Evolutionary conservation across 64 coral and sea anemone species (phyloP).

Genomic region (Hydrozoanthus tunicans): DNA sequence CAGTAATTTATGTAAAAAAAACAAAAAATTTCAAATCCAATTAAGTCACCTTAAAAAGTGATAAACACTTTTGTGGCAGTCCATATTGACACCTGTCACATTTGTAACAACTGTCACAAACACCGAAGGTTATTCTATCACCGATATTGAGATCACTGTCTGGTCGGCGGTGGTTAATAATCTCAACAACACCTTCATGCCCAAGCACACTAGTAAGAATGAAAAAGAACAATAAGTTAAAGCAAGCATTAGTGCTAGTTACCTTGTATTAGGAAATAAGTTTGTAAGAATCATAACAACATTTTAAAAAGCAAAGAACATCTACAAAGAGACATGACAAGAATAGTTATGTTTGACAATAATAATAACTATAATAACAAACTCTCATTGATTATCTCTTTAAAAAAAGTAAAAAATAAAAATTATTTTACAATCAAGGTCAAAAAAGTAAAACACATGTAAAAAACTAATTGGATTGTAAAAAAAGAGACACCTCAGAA

Average conservation of each 20-base stretch:
- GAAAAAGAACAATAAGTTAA: neutral
- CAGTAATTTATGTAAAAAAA: no score
- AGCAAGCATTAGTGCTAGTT: neutral
- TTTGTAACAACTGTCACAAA: conserved; percentile 75
- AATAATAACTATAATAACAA: no score
- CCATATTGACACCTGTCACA: conserved; percentile 81
- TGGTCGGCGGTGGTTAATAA: conserved; percentile 70
- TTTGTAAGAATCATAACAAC: no score
- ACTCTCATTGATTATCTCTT: no score
- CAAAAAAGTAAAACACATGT: no score
- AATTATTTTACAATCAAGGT: no score
- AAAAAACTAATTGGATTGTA: no score
- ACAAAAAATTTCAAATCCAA: neutral
- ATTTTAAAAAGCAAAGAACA: no score
- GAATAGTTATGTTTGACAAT: no score
- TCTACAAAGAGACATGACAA: no score
- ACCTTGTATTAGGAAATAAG: neutral
- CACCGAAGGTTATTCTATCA: conserved; percentile 88
- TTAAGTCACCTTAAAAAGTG: conserved; percentile 84
- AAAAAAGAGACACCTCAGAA: no score
- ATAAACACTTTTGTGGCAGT: conserved; percentile 86
- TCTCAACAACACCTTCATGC: conserved; percentile 88
- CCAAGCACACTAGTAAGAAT: conserved; percentile 76
- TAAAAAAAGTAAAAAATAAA: no score
- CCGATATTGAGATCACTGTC: conserved; percentile 58